A percentile compares a stretch with the other conserved stretches of the same genome.
These are phyloP conservation scores for Anguilla japonica DNA, from an alignment of 2,113 vertebrate genomes.

Conservation along the genomic window DNA sequence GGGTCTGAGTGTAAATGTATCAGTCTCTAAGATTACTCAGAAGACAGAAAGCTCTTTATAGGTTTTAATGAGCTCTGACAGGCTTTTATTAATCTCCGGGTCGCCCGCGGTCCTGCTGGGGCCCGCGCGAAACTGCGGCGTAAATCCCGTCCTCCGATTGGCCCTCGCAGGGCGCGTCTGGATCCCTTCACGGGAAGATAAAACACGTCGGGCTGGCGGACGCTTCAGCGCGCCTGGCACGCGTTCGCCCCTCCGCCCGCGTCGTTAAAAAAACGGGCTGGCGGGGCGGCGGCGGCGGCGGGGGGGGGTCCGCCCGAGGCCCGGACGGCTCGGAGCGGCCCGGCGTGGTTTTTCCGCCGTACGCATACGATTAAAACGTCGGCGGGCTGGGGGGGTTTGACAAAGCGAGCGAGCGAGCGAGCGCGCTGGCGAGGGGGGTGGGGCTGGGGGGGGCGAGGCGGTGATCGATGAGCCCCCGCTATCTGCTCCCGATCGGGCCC, in stretches of 20 bases:
- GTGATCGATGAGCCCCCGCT: slow-evolving; percentile 36
- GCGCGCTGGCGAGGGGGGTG: no score
- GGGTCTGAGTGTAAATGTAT: background rate
- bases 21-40: background rate
- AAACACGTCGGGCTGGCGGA: background rate
- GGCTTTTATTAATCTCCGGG: background rate
- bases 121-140: no score
- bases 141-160: background rate
- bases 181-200: background rate
- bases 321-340: background rate
- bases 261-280: slow-evolving; percentile 28
- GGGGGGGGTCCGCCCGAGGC: background rate
- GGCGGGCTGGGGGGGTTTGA: slow-evolving; percentile 14
- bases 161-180: background rate
- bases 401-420: slow-evolving; percentile 12
- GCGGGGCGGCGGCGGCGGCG: background rate
- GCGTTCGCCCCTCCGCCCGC: slow-evolving; percentile 6
- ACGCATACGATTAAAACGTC: slow-evolving; percentile 28
- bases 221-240: background rate
- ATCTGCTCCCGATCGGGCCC: slow-evolving; percentile 28
- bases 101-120: background rate
- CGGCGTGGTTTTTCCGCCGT: background rate
- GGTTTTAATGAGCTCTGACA: background rate
- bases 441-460: background rate
- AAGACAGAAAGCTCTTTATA: background rate